Percentiles rank a stretch among this genome's conserved stretches.
phyloP scores from a whole-genome alignment of 2,888 invertebrate species.

The Timandra comae region DNA sequence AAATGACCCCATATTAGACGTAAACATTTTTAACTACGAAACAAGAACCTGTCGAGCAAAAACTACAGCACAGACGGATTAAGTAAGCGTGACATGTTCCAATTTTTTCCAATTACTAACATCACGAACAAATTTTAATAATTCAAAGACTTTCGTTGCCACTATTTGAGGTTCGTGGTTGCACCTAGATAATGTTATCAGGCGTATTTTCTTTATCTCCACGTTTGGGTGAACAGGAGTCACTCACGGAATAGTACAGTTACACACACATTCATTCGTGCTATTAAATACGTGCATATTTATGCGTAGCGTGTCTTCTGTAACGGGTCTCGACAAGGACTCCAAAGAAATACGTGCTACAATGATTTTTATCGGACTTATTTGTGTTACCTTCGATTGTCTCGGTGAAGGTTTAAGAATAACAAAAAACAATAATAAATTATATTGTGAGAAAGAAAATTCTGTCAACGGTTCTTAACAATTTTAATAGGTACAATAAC shows the following conservation, averaged over 20 bases:
- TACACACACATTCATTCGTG: conserved; percentile 60
- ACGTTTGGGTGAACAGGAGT: conserved; percentile 43
- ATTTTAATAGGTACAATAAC: no score
- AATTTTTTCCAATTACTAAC: conserved; percentile 33
- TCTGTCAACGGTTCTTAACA: no score
- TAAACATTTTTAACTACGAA: no score
- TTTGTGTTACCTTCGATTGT: conserved; percentile 13
- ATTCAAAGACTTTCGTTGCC: not conserved
- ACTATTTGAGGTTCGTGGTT: not conserved
- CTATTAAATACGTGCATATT: conserved; percentile 68
- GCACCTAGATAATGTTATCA: conserved; percentile 25
- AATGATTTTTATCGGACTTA: conserved; percentile 25
- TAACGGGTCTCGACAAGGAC: conserved; percentile 64
- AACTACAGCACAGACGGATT: conserved; percentile 31
- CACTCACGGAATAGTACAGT: conserved; percentile 60
- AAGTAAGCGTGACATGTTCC: conserved; percentile 42
- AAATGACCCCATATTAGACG: conserved; percentile 34
- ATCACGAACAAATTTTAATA: conserved; percentile 17
- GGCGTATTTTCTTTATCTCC: conserved; percentile 38
- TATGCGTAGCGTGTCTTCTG: conserved; percentile 65
- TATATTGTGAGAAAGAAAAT: no score
- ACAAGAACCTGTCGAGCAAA: conserved; percentile 37
- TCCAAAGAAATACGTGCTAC: conserved; percentile 47
- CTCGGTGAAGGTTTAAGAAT: no score
- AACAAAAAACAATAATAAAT: no score